Base-by-base conservation (phyloP, 2,888 invertebrate genomes). In the Autographa gamma region DNA sequence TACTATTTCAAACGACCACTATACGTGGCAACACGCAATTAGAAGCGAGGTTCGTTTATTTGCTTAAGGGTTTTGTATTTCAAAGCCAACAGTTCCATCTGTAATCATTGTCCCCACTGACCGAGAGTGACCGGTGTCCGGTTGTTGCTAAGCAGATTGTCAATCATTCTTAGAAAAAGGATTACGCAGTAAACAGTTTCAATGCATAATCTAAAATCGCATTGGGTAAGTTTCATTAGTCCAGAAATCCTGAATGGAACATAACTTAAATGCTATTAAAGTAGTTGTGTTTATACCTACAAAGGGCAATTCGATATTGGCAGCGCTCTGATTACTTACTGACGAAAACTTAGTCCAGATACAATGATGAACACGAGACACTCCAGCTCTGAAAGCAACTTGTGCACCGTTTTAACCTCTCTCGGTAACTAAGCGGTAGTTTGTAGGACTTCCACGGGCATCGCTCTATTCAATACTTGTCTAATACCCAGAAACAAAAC, bases 101-200 rank as follows among this genome's bases (percentile, higher is more conserved):
- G 89, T 93, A 93, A 94, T 94, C 93, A 93, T 90, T 90, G 86
- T 87, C 89, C 90, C 86, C 74, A 88, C 86, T 93, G 91, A 89
- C 92, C 92, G 84, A 79, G 86, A 86, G 85, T 91, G 90, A 90
- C 91, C 91, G 90, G 92, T 91, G 86, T 92, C 91, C 72, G 84
- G 86, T 92, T 90, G 82, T 85, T 85, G 76, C 82, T 84, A 79
- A 89, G 86, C 83, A 89, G 86, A 89, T 84, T 80, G 77, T 80
- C 76, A 83, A 79, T 82, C 61, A 77, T 79, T 74, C 69, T 70
- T 76, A 74, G 74, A 74, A 79, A 2, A 9, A 70, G 74, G 73
- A 73, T 56, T 73, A 63, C 63, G n/a, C 48, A 7, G 2, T 16
- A n/a, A 7, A 48, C n/a, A 48, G 5, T 2, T n/a, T 3, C 43